Base-by-base conservation (phyloP, 2,113 vertebrate genomes). In the Casuarius casuarius region DNA sequence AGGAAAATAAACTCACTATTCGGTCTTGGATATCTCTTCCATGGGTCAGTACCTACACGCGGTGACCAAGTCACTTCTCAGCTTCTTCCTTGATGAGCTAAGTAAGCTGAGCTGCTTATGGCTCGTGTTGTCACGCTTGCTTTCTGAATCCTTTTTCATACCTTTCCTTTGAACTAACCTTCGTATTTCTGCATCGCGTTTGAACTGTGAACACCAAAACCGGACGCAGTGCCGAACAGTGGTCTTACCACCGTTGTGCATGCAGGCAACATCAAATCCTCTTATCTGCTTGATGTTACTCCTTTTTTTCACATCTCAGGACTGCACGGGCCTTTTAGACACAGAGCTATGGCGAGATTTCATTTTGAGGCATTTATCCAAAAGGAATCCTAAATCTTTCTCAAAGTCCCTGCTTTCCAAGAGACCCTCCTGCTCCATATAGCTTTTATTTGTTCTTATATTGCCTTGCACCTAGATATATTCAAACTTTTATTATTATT, bases 111-210 rank as follows among this genome's bases (percentile, higher is more conserved):
- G 93, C 95, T 96, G 90, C 95, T 96, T 96, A 95, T 68, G 76
- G 85, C 65, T 92, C 7, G 0, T 81, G 85, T 86, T 90, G 88
- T 95, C 90, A 95, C 2, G 48, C 88, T 81, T 92, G 85, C 90
- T 95, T 96, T 84, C 86, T 1, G 68, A 96, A 94, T 94, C 95
- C 92, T 86, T 94, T 95, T 96, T 93, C 95, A 90, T 90, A 96
- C 63, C 63, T 96, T 95, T 91, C 71, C 85, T 94, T 96, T 97
- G 92, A 96, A 93, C 92, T 85, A 71, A 49, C 82, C 84, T 59
- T 76, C 38, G 33, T 77, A 92, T 83, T 90, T 92, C 88, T 63
- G 56, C 85, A 44, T 29, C 49, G 85, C 88, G 94, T 96, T 94
- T 92, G 82, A 96, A 93, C 93, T 71, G 61, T 26, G 48, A 95